These are phyloP conservation scores for Tetranychus truncatus DNA, from an alignment of 2,888 invertebrate species.

Conservation along the genomic window DNA sequence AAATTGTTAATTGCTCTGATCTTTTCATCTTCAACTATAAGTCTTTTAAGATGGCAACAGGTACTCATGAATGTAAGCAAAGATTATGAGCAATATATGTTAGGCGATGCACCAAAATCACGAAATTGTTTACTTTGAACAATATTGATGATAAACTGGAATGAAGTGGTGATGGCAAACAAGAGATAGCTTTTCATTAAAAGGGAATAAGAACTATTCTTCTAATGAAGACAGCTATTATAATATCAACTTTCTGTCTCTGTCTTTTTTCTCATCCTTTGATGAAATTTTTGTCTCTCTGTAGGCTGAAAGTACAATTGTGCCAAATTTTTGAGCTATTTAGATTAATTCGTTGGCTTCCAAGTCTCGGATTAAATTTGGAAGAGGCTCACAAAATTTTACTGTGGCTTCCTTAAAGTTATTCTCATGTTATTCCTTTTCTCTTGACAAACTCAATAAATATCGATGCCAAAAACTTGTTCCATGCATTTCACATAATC, in stretches of 20 bases:
- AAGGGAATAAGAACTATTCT: background rate
- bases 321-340: background rate
- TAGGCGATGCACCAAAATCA: background rate
- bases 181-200: slow-evolving; percentile 1
- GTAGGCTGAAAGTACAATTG: background rate
- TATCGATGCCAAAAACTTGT: background rate
- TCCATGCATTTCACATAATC: background rate
- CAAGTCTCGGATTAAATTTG: slow-evolving; percentile 1
- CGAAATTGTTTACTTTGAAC: background rate
- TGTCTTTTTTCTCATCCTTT: background rate
- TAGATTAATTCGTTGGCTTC: slow-evolving; percentile 1
- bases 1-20: slow-evolving; percentile 1
- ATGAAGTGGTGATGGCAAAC: background rate
- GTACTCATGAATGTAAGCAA: background rate
- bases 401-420: slow-evolving; percentile 1
- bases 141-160: no score
- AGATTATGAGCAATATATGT: background rate
- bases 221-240: background rate
- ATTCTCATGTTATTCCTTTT: background rate
- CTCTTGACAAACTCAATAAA: background rate
- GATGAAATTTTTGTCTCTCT: background rate
- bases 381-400: background rate
- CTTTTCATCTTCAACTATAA: background rate
- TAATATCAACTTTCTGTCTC: background rate
- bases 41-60: background rate